Conservation (phyloP, 2,113 vertebrate genomes). For the Pelmatolapia mariae region DNA sequence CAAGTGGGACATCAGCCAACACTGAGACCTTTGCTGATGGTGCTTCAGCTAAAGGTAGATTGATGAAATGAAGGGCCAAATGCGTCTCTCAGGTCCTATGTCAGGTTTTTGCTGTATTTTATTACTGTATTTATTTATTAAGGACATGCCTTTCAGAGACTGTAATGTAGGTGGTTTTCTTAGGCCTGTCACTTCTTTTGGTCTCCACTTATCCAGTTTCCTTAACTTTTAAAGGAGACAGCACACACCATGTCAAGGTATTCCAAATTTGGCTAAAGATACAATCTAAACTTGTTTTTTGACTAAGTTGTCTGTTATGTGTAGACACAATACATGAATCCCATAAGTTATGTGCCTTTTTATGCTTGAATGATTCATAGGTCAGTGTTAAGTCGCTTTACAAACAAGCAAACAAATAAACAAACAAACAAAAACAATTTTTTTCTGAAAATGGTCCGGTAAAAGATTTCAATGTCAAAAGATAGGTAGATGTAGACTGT, state of each 20-base stretch:
- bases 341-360: background rate
- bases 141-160: background rate
- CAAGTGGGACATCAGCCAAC: background rate
- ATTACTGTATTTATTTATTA: background rate
- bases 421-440: background rate
- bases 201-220: background rate
- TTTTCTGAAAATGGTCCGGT: background rate
- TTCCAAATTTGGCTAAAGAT: background rate
- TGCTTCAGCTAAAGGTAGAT: background rate
- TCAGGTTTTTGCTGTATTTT: background rate
- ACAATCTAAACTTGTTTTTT: background rate
- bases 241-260: background rate
- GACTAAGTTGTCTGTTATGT: background rate
- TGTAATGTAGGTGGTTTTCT: background rate
- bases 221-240: background rate
- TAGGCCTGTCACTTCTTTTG: background rate
- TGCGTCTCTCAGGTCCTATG: accelerated
- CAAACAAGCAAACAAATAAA: background rate
- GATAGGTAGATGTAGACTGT: background rate
- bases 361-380: background rate
- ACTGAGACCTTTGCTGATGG: background rate
- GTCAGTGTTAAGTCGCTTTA: background rate
- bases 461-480: accelerated
- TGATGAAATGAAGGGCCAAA: background rate
- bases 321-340: background rate